Evolutionary conservation across 1,140 invertebrate genomes (phyloP), one percentile per base, ranked within the genome.

Genomic region (Drosophila insularis): DNA sequence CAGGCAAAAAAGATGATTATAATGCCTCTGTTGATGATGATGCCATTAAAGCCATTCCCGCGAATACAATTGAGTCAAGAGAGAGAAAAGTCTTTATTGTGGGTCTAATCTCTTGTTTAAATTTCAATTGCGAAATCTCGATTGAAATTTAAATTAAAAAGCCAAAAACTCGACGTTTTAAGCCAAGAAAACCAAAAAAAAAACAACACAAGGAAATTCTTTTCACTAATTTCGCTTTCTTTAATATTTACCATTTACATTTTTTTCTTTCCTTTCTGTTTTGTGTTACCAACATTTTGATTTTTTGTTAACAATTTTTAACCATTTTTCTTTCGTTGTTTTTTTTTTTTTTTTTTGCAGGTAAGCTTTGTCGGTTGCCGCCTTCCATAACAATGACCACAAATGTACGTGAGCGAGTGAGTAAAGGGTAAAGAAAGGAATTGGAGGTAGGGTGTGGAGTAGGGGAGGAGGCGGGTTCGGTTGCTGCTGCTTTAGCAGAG

Each of bases 201-300:
- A 23, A 0, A 35, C 31, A 54, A 67, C 31, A 32, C 19, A 19
- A 14, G 7, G 53, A 68, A 63, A 53, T 76, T 68, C 61, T 65
- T 71, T 69, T 54, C 66, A 77, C 76, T 74, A 82, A 87, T 87
- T 89, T 89, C 84, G 84, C 84, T 87, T 87, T 87, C 82, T 86
- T 86, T 65, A 19, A 60, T 17, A 50, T 50, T 50, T 50, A 50
- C 43, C 43, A 17, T 46, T 14, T 19, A n/a, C n/a, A 31, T 50
- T 70, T 54, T 46, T 58, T 14, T 55, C 40, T 67, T 56, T 74
- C n/a, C n/a, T 27, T 59, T 4, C 32, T 17, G 6, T 5, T 46
- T 8, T 17, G 6, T 17, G 3, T 14, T 14, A 23, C 1, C 21
- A 21, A 21, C 21, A 21, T 23, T 46, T 17, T 62, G 35, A 67